A percentile compares a stretch with the other conserved stretches of the same genome.
Conservation (phyloP, 2,797 vertebrate genomes). For the Meda fulgida region DNA sequence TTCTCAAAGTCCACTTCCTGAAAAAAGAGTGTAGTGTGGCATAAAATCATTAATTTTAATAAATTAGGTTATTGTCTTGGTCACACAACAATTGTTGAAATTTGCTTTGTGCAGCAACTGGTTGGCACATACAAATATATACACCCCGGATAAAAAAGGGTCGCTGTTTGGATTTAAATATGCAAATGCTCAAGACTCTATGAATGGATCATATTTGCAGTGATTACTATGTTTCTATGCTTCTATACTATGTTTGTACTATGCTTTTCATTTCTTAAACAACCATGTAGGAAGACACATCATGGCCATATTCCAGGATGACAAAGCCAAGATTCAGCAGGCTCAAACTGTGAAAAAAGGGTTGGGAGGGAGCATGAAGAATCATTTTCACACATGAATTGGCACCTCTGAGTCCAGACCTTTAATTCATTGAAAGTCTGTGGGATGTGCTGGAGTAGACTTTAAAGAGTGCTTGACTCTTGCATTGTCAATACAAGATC, state of each 20-base stretch:
- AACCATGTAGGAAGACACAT: not conserved
- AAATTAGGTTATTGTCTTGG: not conserved
- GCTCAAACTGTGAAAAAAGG: not conserved
- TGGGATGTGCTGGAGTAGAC: not conserved
- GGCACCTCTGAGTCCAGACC: too few species aligned
- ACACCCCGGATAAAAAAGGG: not conserved
- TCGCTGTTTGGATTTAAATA: not conserved
- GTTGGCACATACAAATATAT: not conserved
- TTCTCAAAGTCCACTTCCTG: constrained; percentile 86
- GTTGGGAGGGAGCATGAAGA: too few species aligned
- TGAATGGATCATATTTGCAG: too few species aligned
- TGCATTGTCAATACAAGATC: not conserved
- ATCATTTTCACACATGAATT: too few species aligned
- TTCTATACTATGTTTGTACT: too few species aligned
- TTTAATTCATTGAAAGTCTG: not conserved
- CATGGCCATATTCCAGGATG: not conserved
- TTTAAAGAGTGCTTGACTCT: too few species aligned
- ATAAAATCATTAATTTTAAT: not conserved
- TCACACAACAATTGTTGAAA: not conserved
- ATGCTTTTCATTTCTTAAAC: not conserved
- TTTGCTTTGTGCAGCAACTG: not conserved
- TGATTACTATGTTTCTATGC: too few species aligned
- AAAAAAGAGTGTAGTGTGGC: constrained; percentile 12
- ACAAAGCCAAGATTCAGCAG: not conserved
- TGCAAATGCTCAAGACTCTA: too few species aligned